phyloP scores from a whole-genome alignment of 1,140 invertebrate genomes.

The Conus betulinus region DNA sequence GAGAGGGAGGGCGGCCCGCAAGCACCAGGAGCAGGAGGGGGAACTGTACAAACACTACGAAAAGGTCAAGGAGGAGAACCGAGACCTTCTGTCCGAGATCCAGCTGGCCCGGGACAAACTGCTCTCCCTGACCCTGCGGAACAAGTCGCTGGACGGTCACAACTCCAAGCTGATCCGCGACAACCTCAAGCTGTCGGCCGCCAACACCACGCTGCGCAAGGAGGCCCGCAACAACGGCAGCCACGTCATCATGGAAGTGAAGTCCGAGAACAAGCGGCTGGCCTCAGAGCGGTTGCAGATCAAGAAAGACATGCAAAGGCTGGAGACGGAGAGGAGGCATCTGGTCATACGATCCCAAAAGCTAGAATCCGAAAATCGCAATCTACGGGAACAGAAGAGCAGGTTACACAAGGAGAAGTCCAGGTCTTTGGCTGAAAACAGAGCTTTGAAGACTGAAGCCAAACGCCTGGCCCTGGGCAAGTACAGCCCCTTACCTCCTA shows the following conservation, averaged over 20 bases:
- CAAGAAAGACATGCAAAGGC: constrained; percentile 26
- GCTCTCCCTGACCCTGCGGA: not conserved
- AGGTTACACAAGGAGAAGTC: constrained; percentile 29
- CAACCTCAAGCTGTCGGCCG: constrained; percentile 20
- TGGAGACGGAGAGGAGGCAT: constrained; percentile 35
- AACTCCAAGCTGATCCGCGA: constrained; percentile 41
- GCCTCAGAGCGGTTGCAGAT: not conserved
- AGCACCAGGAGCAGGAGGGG: not conserved
- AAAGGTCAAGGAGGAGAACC: constrained; percentile 25
- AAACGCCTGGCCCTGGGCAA: constrained; percentile 40
- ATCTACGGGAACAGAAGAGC: constrained; percentile 35
- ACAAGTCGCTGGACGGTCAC: constrained; percentile 19
- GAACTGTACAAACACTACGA: constrained; percentile 2
- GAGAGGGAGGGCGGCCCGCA: not conserved
- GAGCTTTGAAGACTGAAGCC: constrained; percentile 33
- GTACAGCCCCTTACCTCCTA: constrained; percentile 23
- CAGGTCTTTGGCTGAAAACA: constrained; percentile 24
- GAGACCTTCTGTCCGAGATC: constrained; percentile 4
- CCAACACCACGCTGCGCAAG: constrained; percentile 30
- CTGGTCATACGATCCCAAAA: constrained; percentile 33
- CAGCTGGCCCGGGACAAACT: not conserved
- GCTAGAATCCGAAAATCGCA: constrained; percentile 36
- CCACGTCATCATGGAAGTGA: not conserved
- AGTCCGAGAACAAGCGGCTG: constrained; percentile 37
- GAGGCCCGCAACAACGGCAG: not conserved